A percentile compares a stretch with the other conserved stretches of the same genome.
phyloP scores from a whole-genome alignment of 2,797 vertebrate species.

The Hoplostethus mediterraneus region DNA sequence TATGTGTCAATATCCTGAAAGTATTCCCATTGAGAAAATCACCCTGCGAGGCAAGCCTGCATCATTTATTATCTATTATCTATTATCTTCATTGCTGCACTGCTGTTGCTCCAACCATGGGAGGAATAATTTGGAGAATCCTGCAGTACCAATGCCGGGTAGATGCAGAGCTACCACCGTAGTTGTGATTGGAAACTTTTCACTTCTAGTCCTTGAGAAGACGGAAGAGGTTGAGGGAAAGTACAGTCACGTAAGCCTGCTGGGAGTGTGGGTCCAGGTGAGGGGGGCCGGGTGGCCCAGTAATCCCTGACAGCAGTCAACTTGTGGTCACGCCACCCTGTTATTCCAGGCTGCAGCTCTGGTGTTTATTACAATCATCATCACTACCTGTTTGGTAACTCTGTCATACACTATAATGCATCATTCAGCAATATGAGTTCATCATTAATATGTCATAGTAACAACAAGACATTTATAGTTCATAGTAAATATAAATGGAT shows the following conservation, averaged over 20 bases:
- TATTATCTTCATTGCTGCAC: too few relatives aligned
- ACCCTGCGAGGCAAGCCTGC: too few relatives aligned
- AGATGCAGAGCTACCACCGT: not conserved
- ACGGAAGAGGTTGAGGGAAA: not conserved
- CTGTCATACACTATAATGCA: not conserved
- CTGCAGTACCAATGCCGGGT: not conserved
- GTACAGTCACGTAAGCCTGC: constrained; percentile 50
- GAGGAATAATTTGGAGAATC: not conserved
- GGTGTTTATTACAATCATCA: not conserved
- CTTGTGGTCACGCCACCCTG: constrained; percentile 54
- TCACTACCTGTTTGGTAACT: not conserved
- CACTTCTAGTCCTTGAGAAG: constrained; percentile 4
- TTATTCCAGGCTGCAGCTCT: constrained; percentile 36
- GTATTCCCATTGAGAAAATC: not conserved
- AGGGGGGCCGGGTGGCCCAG: constrained; percentile 18
- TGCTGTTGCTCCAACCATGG: not conserved
- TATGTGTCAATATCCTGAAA: not conserved
- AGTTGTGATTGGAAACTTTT: not conserved
- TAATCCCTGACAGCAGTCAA: constrained; percentile 65
- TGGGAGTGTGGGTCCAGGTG: constrained; percentile 59
- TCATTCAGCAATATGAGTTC: too few relatives aligned
- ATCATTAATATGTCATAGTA: too few relatives aligned
- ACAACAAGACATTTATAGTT: too few relatives aligned
- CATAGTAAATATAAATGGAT: too few relatives aligned
- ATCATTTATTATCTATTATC: too few relatives aligned